Conservation (phyloP, 2,888 invertebrate species). For the Drosophila histrio region DNA sequence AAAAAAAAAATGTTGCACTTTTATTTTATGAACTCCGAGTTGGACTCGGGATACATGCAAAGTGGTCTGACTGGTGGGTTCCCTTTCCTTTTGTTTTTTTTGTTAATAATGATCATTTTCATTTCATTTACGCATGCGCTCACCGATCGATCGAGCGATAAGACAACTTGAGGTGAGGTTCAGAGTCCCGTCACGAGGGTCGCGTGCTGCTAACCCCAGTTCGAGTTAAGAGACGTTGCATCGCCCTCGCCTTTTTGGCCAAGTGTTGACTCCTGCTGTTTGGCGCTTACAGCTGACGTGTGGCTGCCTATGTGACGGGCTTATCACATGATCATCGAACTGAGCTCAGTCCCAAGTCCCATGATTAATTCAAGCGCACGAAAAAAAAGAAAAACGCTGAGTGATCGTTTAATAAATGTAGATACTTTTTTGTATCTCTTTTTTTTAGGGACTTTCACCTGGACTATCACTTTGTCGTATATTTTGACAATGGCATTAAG, state of each 20-base stretch:
- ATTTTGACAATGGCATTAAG: conserved; percentile 51
- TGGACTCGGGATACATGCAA: conserved; percentile 23
- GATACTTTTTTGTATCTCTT: conserved; percentile 1
- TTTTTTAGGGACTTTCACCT: conserved; percentile 39
- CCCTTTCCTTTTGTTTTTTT: background rate
- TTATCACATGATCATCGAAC: conserved; percentile 80
- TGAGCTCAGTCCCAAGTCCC: conserved; percentile 5
- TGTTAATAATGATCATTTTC: conserved; percentile 82
- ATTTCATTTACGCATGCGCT: conserved; percentile 79
- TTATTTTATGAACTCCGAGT: conserved; percentile 47
- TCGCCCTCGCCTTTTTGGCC: conserved; percentile 31
- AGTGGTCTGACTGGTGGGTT: conserved; percentile 16
- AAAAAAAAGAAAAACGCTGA: conserved; percentile 74
- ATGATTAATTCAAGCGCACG: conserved; percentile 74
- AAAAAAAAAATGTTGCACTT: conserved; percentile 81
- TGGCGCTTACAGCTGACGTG: conserved; percentile 83
- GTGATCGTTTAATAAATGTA: conserved; percentile 79
- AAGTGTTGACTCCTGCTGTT: conserved; percentile 81
- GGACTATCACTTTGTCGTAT: conserved; percentile 22
- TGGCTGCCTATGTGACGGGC: conserved; percentile 78
- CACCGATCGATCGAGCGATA: conserved; percentile 59
- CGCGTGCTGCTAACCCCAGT: conserved; percentile 47
- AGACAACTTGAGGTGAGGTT: conserved; percentile 23
- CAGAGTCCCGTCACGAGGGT: conserved; percentile 44
- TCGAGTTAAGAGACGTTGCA: background rate